phyloP scores from a whole-genome alignment of 1,140 invertebrate species.

The Gerris buenoi region DNA sequence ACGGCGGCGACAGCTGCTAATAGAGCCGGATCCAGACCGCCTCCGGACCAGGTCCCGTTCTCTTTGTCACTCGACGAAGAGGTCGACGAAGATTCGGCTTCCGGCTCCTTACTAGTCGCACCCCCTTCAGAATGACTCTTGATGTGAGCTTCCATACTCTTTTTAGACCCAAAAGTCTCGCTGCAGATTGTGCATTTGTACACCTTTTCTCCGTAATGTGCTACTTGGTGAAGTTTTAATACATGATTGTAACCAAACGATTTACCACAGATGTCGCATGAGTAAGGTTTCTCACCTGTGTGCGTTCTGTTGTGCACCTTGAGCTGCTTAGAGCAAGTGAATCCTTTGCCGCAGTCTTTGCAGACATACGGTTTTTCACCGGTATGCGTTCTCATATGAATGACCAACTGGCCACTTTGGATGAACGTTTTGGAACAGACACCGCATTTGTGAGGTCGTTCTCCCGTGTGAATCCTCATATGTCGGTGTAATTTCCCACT shows the following conservation, averaged over 20 bases:
- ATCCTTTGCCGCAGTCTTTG: constrained; percentile 68
- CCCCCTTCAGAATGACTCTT: constrained; percentile 62
- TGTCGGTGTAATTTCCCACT: constrained; percentile 81
- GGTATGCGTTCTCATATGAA: constrained; percentile 74
- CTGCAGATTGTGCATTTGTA: constrained; percentile 83
- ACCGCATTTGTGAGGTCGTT: constrained; percentile 84
- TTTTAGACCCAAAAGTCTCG: constrained; percentile 75
- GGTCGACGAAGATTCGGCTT: constrained; percentile 23
- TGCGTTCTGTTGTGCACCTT: constrained; percentile 75
- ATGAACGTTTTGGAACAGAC: constrained; percentile 84
- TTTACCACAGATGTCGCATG: constrained; percentile 61
- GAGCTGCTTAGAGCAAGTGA: constrained; percentile 77
- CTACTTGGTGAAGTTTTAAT: constrained; percentile 72
- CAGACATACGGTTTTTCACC: constrained; percentile 85
- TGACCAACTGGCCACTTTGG: constrained; percentile 70
- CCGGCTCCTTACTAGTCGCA: constrained; percentile 21
- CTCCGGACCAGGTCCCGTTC: constrained; percentile 20
- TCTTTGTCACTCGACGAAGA: constrained; percentile 32
- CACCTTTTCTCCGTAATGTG: constrained; percentile 78
- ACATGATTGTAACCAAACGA: constrained; percentile 79
- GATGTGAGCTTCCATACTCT: constrained; percentile 75
- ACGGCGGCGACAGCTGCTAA: constrained; percentile 33
- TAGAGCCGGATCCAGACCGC: constrained; percentile 32
- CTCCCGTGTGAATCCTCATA: constrained; percentile 81
- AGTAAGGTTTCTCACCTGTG: constrained; percentile 63